Base-by-base conservation (phyloP, 1,140 invertebrate species). In the Dreissena polymorpha region DNA sequence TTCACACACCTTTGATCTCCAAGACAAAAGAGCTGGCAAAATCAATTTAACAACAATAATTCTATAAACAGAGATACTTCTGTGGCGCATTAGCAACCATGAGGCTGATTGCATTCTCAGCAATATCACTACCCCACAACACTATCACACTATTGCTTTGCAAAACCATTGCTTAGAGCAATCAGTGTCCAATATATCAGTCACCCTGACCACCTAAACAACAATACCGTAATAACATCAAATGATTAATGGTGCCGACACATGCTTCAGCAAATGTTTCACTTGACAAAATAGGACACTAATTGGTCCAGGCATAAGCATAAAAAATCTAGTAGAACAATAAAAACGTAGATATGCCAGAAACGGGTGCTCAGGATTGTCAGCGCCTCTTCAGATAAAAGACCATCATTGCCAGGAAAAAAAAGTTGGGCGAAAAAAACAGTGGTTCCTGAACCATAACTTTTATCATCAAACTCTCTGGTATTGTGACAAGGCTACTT, bases 281-380 rank as follows among this genome's bases (percentile, higher is more conserved):
- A 78, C 76, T 29, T 78, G 76, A 78, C 76, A 78, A 78, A 78
- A 51, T 70, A 55, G 67, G 76, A 78, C 76, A 69, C 76, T 78
- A 78, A 78, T 78, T 78, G 76, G 76, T 65, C 76, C 51, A 70
- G 76, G 69, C 76, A 69, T 16, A 69, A 78, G 67, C 51, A 67
- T 78, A 78, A 78, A 78, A 78, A 78, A 50, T 68, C 67, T 68
- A 69, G 76, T 78, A 78, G 50, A 78, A 78, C 76, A 78, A 78
- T 78, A 78, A 78, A 78, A 78, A 69, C 67, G 25, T 69, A 78
- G 76, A 78, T 78, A 78, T 53, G 63, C 67, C 76, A 63, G 51
- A 69, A 67, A 78, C 76, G 69, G 76, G 21, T 55, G 76, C 65
- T 39, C 39, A 53, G 57, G 57, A 53, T 57, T 78, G 76, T 78